These are phyloP conservation scores for Oligia fasciuncula DNA, from an alignment of 2,888 invertebrate species.

Conservation along the genomic window DNA sequence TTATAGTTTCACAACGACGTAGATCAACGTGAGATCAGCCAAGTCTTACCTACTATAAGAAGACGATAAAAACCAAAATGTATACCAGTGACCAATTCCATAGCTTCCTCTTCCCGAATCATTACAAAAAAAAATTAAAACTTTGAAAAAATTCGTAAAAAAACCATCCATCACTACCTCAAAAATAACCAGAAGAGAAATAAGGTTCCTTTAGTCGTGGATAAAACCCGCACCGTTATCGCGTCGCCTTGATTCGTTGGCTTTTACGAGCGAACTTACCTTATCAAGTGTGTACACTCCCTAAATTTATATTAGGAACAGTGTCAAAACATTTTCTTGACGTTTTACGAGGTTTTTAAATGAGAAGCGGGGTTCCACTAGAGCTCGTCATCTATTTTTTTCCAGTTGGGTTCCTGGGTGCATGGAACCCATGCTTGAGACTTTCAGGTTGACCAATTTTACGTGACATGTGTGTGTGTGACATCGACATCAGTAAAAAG, in stretches of 20 bases:
- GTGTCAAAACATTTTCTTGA: slow-evolving; percentile 81
- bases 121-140: slow-evolving; percentile 15
- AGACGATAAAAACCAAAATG: background rate
- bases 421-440: slow-evolving; percentile 33
- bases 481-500: background rate
- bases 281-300: slow-evolving; percentile 68
- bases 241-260: slow-evolving; percentile 65
- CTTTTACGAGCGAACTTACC: slow-evolving; percentile 65
- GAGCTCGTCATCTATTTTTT: slow-evolving; percentile 64
- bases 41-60: background rate
- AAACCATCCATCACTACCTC: slow-evolving; percentile 55
- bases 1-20: too few species aligned
- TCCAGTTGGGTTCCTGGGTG: slow-evolving; percentile 63
- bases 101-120: background rate
- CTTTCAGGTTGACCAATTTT: slow-evolving; percentile 16
- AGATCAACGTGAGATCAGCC: background rate
- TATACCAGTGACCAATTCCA: background rate
- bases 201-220: slow-evolving; percentile 54
- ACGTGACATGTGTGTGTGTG: too few species aligned
- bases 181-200: slow-evolving; percentile 52
- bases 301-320: slow-evolving; percentile 75
- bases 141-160: slow-evolving; percentile 13
- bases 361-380: slow-evolving; percentile 71
- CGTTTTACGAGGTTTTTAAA: slow-evolving; percentile 82
- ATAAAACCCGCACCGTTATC: slow-evolving; percentile 60